Conservation (phyloP, 2,113 vertebrate species). For the Pteruthius melanotis region DNA sequence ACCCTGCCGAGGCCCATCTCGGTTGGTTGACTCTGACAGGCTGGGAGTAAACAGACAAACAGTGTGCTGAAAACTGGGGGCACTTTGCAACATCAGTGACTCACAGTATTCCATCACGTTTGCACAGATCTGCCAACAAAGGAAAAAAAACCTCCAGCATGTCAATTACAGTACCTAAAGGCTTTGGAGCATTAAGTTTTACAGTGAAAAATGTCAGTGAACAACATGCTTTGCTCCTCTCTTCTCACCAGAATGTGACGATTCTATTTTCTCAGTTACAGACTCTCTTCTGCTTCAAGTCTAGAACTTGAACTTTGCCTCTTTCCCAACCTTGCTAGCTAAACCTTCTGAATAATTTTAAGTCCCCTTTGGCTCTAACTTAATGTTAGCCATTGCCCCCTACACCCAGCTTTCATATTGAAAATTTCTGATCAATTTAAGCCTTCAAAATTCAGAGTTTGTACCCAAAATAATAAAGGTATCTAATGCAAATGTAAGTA, state of each 20-base stretch:
- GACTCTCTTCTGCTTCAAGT: neutral
- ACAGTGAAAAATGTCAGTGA: neutral
- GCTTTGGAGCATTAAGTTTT: neutral
- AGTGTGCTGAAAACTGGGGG: slow-evolving; percentile 83
- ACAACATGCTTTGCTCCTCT: neutral
- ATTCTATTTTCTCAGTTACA: neutral
- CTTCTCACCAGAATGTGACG: neutral
- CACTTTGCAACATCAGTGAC: slow-evolving; percentile 88
- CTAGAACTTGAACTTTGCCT: neutral
- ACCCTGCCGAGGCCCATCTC: slow-evolving; percentile 86
- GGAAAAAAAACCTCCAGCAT: neutral
- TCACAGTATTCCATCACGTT: slow-evolving; percentile 98
- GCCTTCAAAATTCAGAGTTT: neutral
- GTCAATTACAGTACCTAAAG: neutral
- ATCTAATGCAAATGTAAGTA: neutral
- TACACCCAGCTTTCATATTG: neutral
- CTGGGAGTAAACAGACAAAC: slow-evolving; percentile 94
- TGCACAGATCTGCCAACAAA: slow-evolving; percentile 84
- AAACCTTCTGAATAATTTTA: neutral
- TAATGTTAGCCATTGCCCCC: neutral
- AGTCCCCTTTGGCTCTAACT: neutral
- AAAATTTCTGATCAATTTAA: neutral
- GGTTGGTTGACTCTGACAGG: slow-evolving; percentile 84
- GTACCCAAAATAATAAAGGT: neutral
- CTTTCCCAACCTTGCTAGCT: neutral